Conservation (phyloP, 2,113 vertebrate genomes). For the Cryptomyrus ogoouensis region DNA sequence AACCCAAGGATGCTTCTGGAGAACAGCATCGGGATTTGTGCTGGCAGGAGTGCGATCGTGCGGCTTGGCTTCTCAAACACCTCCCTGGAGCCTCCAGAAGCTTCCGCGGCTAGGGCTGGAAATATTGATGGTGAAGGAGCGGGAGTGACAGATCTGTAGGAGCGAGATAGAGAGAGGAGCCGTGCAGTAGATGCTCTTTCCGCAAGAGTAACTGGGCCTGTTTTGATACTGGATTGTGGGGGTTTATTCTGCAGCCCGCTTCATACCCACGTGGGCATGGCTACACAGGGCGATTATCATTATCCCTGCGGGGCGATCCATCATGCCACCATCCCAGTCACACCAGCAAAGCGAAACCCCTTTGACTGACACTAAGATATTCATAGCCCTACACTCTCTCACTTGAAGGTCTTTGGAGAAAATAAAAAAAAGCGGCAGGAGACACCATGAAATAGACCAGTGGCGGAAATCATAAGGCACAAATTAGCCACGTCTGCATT, state of each 20-base stretch:
- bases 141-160: neutral
- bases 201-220: constrained; percentile 17
- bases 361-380: constrained; percentile 29
- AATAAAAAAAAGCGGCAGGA: neutral
- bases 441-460: neutral
- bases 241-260: constrained; percentile 29
- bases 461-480: neutral
- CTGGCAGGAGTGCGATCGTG: neutral
- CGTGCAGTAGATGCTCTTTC: constrained; percentile 12
- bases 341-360: constrained; percentile 9
- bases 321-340: constrained; percentile 25
- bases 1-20: neutral
- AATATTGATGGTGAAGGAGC: neutral
- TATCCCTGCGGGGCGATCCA: constrained; percentile 24
- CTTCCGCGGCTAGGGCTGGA: neutral
- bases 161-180: neutral
- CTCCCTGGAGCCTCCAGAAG: neutral
- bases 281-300: constrained; percentile 13
- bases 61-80: neutral
- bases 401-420: constrained; percentile 3
- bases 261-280: neutral
- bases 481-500: neutral
- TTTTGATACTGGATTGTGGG: constrained; percentile 20
- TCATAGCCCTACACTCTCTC: neutral
- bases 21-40: neutral